Evolutionary conservation across 2,797 vertebrate genomes (phyloP).

Genomic region (Argentina silus): DNA sequence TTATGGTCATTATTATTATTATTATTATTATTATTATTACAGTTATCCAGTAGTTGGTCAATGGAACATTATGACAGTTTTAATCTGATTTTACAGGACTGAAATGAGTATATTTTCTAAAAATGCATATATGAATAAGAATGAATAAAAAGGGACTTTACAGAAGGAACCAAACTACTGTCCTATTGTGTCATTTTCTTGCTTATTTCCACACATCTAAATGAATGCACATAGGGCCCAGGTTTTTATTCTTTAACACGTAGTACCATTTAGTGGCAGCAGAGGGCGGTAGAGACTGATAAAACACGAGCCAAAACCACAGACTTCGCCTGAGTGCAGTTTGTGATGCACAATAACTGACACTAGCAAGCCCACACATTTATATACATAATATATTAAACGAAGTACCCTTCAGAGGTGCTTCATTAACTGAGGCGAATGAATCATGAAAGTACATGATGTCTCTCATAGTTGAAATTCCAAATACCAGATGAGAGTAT

Average conservation of each 20-base stretch:
- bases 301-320: not conserved
- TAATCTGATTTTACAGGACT: slow-evolving; percentile 66
- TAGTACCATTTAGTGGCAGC: slow-evolving; percentile 45
- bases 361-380: slow-evolving; percentile 6
- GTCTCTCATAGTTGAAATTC: not conserved
- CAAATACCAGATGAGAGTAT: not conserved
- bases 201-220: too few species aligned
- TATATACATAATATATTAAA: not conserved
- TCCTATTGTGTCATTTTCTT: too few species aligned
- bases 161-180: slow-evolving; percentile 32
- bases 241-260: not conserved
- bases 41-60: slow-evolving; percentile 30
- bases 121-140: slow-evolving; percentile 73
- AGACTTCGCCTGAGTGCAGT: slow-evolving; percentile 10
- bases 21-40: slow-evolving; percentile 7
- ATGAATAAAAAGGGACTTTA: slow-evolving; percentile 72
- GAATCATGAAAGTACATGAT: too few species aligned
- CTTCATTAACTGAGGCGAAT: not conserved
- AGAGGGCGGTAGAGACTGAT: slow-evolving; percentile 70
- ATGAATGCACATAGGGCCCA: too few species aligned
- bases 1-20: slow-evolving; percentile 9
- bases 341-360: slow-evolving; percentile 16
- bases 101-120: slow-evolving; percentile 79
- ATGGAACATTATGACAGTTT: slow-evolving; percentile 54
- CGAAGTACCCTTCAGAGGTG: not conserved